Conservation (phyloP, 2,797 vertebrate species). For the Myotis pilosus region DNA sequence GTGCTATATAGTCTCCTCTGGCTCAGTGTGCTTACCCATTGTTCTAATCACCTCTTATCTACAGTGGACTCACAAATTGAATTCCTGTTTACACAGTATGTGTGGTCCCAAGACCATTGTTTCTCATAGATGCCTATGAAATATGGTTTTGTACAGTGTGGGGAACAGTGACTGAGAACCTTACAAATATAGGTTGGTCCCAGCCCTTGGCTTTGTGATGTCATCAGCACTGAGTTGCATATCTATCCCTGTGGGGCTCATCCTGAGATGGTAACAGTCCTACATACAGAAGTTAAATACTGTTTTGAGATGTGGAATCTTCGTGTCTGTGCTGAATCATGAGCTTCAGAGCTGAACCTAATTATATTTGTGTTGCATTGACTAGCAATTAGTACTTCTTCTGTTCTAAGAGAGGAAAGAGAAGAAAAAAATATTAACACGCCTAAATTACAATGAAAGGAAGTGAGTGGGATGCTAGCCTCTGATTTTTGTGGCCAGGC, state of each 20-base stretch:
- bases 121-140: background rate
- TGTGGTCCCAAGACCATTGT: background rate
- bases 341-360: conserved; percentile 31
- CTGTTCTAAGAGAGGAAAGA: conserved; percentile 59
- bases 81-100: background rate
- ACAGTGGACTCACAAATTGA: background rate
- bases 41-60: background rate
- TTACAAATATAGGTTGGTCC: background rate
- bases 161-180: background rate
- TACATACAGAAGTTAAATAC: conserved; percentile 15
- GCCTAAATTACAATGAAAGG: conserved; percentile 64
- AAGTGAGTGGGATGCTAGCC: conserved; percentile 48
- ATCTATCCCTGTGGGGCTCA: background rate
- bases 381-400: conserved; percentile 59
- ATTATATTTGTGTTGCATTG: conserved; percentile 56
- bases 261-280: background rate
- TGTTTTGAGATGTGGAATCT: background rate
- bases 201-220: conserved; percentile 12
- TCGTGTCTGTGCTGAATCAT: conserved; percentile 14
- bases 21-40: background rate
- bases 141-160: background rate
- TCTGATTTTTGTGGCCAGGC: conserved; percentile 37
- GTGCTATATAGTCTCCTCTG: background rate
- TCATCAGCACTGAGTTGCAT: background rate
- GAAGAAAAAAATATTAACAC: conserved; percentile 30